Evolutionary conservation across 1,140 invertebrate genomes (phyloP), one percentile per base, ranked within the genome.

Genomic region (Caenorhabditis briggsae): DNA sequence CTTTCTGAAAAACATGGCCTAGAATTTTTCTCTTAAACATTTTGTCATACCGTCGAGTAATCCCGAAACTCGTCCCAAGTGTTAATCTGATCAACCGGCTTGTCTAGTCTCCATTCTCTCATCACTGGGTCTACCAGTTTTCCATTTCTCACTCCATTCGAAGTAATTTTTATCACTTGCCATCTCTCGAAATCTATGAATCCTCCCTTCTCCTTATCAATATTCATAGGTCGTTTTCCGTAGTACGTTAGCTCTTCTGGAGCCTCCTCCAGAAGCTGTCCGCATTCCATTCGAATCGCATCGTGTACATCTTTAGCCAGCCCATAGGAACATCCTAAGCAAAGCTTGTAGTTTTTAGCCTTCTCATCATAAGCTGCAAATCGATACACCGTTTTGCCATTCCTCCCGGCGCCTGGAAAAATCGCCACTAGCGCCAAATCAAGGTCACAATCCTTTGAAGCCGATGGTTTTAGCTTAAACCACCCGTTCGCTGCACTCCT

Each of bases 91-190:
- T 84, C 83, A 2, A 84, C 20, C 1, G 55, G 33, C 23, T 84
- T 84, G 12, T 84, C 83, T 0, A 43, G 9, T 50, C 56, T 64
- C 56, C 83, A 84, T 2, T 78, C 70, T 84, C 46, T 84, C 55
- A 84, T 64, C 14, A 84, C 83, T 11, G 83, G 83, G 64, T 84
- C 83, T 16, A 84, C 83, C 11, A 84, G 25, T 84, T 84, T 84
- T 7, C 83, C 83, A 16, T 84, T 65, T 23, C 83, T 53, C 6
- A 84, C 83, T 48, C 83, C 83, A 23, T 59, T 84, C 46, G 56
- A 84, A 16, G 83, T 61, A 14, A 84, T 64, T 84, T 84, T 83
- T 9, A 83, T 83, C 18, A 83, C 82, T 41, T 83, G 55, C 82
- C 82, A 83, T 5, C 58, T 41, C 43, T 83, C 82, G 82, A 59